Evolutionary conservation across 1,140 invertebrate species (phyloP).

Genomic region (Zaprionus lachaisei): DNA sequence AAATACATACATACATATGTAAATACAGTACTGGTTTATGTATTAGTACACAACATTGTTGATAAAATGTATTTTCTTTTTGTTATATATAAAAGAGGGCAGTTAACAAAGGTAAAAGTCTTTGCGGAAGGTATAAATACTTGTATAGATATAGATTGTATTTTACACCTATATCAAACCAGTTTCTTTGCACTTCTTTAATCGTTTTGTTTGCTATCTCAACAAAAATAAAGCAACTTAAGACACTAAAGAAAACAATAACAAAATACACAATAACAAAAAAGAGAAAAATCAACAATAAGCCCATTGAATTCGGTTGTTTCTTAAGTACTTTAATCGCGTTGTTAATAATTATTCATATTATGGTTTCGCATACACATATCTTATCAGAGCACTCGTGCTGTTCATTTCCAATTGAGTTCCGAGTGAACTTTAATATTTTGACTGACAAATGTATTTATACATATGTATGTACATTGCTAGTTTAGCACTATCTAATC

Average conservation of each 20-base stretch:
- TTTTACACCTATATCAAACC: background rate
- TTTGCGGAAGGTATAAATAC: background rate
- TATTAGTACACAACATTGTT: too few relatives aligned
- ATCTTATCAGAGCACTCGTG: conserved; percentile 41
- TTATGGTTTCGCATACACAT: conserved; percentile 3
- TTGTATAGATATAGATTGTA: background rate
- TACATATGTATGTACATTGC: background rate
- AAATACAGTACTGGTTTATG: too few relatives aligned
- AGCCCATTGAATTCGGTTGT: conserved; percentile 30
- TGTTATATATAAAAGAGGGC: background rate
- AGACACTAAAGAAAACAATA: background rate
- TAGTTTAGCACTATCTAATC: background rate
- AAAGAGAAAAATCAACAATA: conserved; percentile 2
- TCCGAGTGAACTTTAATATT: conserved; percentile 28
- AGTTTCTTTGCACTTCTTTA: background rate
- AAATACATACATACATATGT: background rate
- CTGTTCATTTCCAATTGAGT: conserved; percentile 24
- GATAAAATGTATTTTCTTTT: background rate
- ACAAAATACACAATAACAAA: background rate
- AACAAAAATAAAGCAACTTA: background rate
- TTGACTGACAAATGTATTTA: background rate
- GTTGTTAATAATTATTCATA: conserved; percentile 16
- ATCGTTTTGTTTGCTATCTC: background rate
- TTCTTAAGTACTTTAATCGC: conserved; percentile 24
- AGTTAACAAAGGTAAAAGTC: background rate